Conservation (phyloP, 2,888 invertebrate species). For the Xanthorhoe spadicearia region DNA sequence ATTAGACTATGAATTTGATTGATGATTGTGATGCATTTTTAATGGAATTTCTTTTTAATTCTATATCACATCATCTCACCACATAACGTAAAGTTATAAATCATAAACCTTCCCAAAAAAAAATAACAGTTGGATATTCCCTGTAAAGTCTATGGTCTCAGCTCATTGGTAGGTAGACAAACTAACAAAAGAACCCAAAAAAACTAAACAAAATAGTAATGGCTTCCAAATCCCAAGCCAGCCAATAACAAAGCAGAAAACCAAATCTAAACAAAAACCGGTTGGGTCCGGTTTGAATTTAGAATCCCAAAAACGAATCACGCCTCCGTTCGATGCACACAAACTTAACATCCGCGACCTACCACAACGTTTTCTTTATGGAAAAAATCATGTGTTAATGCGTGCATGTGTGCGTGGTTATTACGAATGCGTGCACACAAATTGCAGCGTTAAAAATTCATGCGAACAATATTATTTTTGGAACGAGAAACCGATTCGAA, state of each 20-base stretch:
- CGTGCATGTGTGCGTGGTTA: constrained; percentile 33
- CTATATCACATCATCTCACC: no score
- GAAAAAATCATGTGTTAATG: constrained; percentile 40
- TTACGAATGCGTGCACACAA: constrained; percentile 48
- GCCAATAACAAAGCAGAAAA: constrained; percentile 49
- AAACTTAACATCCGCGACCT: constrained; percentile 63
- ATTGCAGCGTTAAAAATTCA: constrained; percentile 69
- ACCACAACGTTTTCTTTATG: constrained; percentile 62
- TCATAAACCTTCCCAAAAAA: neutral
- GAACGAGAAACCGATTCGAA: constrained; percentile 63
- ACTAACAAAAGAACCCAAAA: constrained; percentile 21
- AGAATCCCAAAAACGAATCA: constrained; percentile 71
- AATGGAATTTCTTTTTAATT: no score
- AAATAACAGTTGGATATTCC: neutral
- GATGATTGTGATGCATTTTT: no score
- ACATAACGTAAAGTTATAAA: no score
- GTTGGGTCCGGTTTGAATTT: constrained; percentile 64
- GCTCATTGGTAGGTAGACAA: constrained; percentile 15
- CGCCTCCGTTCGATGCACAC: constrained; percentile 53
- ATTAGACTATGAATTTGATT: constrained; percentile 1
- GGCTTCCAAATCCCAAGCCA: constrained; percentile 33
- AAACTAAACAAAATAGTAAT: constrained; percentile 34
- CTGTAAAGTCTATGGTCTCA: neutral
- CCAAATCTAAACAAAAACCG: constrained; percentile 51
- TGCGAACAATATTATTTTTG: constrained; percentile 65